phyloP scores from a whole-genome alignment of 2,797 vertebrate species.

The Megaceryle alcyon region DNA sequence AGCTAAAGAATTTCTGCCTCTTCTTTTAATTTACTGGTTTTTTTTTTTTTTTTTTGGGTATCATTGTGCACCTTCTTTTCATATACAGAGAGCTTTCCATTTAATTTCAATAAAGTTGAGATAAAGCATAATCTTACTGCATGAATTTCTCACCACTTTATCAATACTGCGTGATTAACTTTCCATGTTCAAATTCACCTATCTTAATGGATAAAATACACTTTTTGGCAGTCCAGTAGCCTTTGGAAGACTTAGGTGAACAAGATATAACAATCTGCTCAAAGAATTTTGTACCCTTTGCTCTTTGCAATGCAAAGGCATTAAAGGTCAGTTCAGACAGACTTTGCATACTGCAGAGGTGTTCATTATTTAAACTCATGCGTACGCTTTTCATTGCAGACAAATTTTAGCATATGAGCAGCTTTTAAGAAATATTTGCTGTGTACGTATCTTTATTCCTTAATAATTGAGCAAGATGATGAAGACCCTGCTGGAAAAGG shows the following conservation, averaged over 20 bases:
- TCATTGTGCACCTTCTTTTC: background rate
- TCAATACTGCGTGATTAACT: background rate
- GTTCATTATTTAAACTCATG: background rate
- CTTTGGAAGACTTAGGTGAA: constrained; percentile 28
- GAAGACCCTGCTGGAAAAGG: background rate
- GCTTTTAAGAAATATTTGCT: background rate
- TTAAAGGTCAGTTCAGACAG: constrained; percentile 40
- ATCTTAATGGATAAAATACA: background rate
- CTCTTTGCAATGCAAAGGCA: constrained; percentile 14
- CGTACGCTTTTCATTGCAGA: background rate
- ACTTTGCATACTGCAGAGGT: background rate
- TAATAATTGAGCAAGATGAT: background rate
- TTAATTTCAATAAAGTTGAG: background rate
- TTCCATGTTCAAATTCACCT: background rate
- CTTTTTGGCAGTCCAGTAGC: background rate
- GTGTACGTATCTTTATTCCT: background rate
- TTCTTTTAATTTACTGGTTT: background rate
- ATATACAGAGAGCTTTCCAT: background rate
- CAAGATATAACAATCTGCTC: background rate
- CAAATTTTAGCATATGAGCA: background rate
- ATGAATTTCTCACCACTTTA: background rate
- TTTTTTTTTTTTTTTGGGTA: background rate
- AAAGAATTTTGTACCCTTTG: constrained; percentile 10
- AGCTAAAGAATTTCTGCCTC: background rate
- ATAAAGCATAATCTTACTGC: background rate